Evolutionary conservation across 92 coral and sea anemone genomes (phyloP).

Genomic region (Porites divaricata): DNA sequence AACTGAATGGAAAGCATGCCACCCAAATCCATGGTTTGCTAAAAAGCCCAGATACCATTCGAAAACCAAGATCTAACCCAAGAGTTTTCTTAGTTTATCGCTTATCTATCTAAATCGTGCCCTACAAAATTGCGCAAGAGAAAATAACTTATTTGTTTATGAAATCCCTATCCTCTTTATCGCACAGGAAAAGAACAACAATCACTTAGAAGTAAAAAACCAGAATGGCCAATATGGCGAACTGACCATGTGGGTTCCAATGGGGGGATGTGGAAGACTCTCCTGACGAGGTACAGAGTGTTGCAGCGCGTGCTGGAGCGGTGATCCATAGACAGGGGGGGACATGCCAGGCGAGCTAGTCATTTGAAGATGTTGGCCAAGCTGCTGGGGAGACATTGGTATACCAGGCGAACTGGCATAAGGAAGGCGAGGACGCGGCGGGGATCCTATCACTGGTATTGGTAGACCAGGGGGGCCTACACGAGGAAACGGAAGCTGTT

Average conservation of each 20-base stretch:
- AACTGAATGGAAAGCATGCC: too few species aligned
- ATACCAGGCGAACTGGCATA: slow-evolving; percentile 5
- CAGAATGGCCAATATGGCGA: slow-evolving; percentile 48
- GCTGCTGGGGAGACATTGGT: background rate
- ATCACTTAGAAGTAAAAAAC: slow-evolving; percentile 18
- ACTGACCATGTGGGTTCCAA: slow-evolving; percentile 82
- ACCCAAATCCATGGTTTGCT: too few species aligned
- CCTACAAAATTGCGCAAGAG: too few species aligned
- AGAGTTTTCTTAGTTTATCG: too few species aligned
- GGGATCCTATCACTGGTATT: background rate
- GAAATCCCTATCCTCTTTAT: slow-evolving; percentile 13
- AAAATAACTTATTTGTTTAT: background rate
- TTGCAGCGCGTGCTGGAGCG: slow-evolving; percentile 34
- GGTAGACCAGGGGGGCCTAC: slow-evolving; percentile 5
- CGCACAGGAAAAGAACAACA: background rate
- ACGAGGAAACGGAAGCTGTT: slow-evolving; percentile 12
- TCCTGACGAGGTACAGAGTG: slow-evolving; percentile 18
- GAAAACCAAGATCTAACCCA: too few species aligned
- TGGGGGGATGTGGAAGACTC: slow-evolving; percentile 22
- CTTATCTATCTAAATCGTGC: too few species aligned
- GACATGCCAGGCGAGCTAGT: slow-evolving; percentile 2
- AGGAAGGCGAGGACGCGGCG: background rate
- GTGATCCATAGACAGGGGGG: slow-evolving; percentile 26
- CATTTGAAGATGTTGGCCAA: slow-evolving; percentile 15
- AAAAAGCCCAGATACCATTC: too few species aligned